Evolutionary conservation across 2,113 vertebrate genomes (phyloP), one percentile per base, ranked within the genome.

Genomic region (Pandion haliaetus): DNA sequence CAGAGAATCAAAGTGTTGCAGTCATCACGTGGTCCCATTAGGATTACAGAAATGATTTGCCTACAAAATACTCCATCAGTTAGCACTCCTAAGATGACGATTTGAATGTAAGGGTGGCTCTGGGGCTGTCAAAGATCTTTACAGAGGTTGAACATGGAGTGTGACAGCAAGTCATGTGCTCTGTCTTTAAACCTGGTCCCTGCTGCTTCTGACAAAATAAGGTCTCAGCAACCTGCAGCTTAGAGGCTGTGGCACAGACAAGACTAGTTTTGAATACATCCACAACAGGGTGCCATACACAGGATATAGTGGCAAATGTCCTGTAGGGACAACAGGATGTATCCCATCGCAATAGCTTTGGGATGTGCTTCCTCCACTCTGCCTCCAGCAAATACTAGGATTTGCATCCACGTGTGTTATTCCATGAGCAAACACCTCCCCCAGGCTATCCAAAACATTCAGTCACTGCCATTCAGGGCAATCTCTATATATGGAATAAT

Each of bases 401-500:
- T 81, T 76, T 88, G 34, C 26, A 84, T 59, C 61, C 55, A 66
- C 32, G 28, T 2, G 3, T 49, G 25, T 38, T 34, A 6, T 73
- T 89, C 84, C 86, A 88, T 47, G 78, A 89, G 58, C 80, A 69
- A 72, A 50, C 40, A 24, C 38, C 62, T 55, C 77, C 77, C 73
- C 44, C 66, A 77, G 69, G 61, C 91, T 89, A 84, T 54, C 70
- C 57, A 91, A 87, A 96, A 90, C 67, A 49, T 95, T 79, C 84
- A 96, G 67, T 81, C 82, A 86, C 87, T 82, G 87, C 59, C 70
- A 82, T 70, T 94, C 86, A 93, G 86, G 86, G 28, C 54, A 65
- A 62, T 74, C 21, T 83, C 82, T 94, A 84, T 55, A 63, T 90
- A 81, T 17, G 6, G 82, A 92, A 78, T 83, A 95, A 96, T 95